Evolutionary conservation across 2,888 invertebrate genomes (phyloP), one percentile per base, ranked within the genome.

Genomic region (Neoaliturus tenellus): DNA sequence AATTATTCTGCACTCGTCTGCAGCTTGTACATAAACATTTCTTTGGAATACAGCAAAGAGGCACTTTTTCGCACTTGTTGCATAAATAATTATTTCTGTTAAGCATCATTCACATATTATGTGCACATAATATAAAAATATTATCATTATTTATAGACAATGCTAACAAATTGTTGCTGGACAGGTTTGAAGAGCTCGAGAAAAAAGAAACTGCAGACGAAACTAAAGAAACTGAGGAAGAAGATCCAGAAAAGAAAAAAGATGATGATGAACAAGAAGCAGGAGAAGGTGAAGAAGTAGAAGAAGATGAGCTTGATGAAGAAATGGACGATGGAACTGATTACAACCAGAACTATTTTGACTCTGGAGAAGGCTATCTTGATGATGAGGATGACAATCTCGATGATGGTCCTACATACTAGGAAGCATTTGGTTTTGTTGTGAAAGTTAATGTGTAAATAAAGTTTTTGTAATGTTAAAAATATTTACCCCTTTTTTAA

Each of bases 251-350:
- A 71, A 93, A 93, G 81, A 92, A 93, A 82, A 92, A 91, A 80
- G 91, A 93, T n/a, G 93, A 91, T 84, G 93, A 91, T 84, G 85
- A 91, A 10, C 90, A 90, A 62, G 90, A 91, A 44, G 92, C 92
- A 83, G 91, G 90, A 78, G 90, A 91, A 44, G 90, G 88, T 86
- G 94, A 94, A 69, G 93, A 92, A 62, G 93, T 93, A 84, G 94
- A 94, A 85, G 92, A 93, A 78, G 95, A 94, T 75, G 95, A 95
- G 87, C 89, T 92, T 10, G 96, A 97, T 88, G 95, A 96, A 89
- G 97, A 97, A 90, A 94, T 96, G 93, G 97, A 97, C 89, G 96
- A 96, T 88, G 97, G 97, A 25, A 97, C 96, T 28, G 97, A 97
- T 90, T 97, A 97, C 89, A 95, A 95, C 0, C 96, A 96, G 88